Conservation (phyloP, 2,888 invertebrate genomes). For the Loripinus fragilis region DNA sequence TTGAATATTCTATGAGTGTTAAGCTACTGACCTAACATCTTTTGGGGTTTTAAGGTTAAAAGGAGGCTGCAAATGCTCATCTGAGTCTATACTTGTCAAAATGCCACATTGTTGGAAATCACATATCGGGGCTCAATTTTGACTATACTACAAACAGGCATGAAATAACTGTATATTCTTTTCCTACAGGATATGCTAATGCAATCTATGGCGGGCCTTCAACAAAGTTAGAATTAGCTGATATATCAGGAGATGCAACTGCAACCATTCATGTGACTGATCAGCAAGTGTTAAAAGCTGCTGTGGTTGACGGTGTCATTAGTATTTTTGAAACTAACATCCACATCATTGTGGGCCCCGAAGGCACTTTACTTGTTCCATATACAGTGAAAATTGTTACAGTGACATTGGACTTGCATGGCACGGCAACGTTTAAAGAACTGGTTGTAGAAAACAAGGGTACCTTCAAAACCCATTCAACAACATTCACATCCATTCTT, state of each 20-base stretch:
- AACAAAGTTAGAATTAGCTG: conserved; percentile 55
- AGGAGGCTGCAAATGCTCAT: too few relatives aligned
- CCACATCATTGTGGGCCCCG: conserved; percentile 64
- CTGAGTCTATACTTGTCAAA: too few relatives aligned
- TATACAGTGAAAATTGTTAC: conserved; percentile 68
- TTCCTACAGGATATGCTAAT: conserved; percentile 66
- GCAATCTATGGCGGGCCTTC: conserved; percentile 48
- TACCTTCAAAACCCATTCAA: conserved; percentile 52
- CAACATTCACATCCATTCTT: conserved; percentile 67
- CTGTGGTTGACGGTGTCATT: conserved; percentile 66
- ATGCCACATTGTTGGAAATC: too few relatives aligned
- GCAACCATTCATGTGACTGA: conserved; percentile 63
- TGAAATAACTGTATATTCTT: too few relatives aligned
- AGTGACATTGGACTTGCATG: conserved; percentile 59
- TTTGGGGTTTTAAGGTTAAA: too few relatives aligned
- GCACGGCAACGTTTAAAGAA: conserved; percentile 70
- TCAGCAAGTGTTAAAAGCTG: conserved; percentile 65
- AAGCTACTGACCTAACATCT: too few relatives aligned
- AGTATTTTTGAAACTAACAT: conserved; percentile 61
- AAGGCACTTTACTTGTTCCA: conserved; percentile 69
- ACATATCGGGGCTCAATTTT: too few relatives aligned
- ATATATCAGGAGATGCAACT: conserved; percentile 68
- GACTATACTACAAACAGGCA: too few relatives aligned
- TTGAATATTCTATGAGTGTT: too few relatives aligned
- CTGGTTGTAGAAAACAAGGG: conserved; percentile 68